phyloP scores from a whole-genome alignment of 1,140 invertebrate genomes.

The Diprion similis region DNA sequence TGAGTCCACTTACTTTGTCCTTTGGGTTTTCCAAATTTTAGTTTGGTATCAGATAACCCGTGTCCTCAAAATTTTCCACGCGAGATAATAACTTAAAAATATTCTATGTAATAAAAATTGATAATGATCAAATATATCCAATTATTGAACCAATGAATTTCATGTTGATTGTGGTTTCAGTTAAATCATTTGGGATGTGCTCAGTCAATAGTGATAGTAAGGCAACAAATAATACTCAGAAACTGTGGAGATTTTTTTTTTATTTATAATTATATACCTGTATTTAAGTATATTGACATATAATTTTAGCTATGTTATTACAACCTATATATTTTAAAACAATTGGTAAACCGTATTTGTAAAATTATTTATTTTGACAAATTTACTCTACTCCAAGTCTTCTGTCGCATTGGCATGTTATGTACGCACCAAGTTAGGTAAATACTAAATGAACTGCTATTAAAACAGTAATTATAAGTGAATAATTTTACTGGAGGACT shows the following conservation, averaged over 20 bases:
- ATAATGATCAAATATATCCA: conserved; percentile 25
- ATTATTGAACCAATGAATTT: neutral
- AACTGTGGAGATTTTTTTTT: conserved; percentile 1
- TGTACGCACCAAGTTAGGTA: neutral
- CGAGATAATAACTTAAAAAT: conserved; percentile 21
- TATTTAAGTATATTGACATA: no score
- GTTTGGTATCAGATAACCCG: neutral
- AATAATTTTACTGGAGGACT: neutral
- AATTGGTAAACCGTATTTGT: neutral
- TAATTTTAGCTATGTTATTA: neutral
- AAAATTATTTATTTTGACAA: neutral
- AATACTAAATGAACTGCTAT: neutral
- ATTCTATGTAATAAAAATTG: conserved; percentile 20
- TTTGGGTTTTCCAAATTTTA: neutral
- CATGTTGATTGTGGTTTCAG: neutral
- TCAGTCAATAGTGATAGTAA: neutral
- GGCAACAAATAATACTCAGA: neutral
- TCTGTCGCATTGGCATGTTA: neutral
- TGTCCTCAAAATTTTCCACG: conserved; percentile 17
- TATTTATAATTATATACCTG: neutral
- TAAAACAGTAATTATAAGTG: neutral
- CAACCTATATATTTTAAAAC: no score
- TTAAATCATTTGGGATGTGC: neutral
- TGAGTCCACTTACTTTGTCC: no score
- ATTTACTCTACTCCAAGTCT: neutral